phyloP scores from a whole-genome alignment of 2,797 vertebrate genomes.

The Enteromius mattozi region DNA sequence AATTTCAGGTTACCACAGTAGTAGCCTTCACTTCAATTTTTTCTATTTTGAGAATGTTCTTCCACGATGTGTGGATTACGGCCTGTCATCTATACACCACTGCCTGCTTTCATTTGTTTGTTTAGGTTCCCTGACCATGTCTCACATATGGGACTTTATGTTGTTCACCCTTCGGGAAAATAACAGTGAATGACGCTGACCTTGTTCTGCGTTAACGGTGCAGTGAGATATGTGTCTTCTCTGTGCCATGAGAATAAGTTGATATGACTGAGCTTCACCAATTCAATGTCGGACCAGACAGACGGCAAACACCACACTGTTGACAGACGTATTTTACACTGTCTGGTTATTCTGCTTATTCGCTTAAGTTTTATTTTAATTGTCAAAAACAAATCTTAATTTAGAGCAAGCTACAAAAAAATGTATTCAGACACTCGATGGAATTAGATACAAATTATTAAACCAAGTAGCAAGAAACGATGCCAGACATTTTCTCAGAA shows the following conservation, averaged over 20 bases:
- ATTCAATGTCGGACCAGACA: slow-evolving; percentile 62
- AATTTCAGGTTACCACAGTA: slow-evolving; percentile 50
- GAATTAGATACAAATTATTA: slow-evolving; percentile 8
- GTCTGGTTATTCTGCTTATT: slow-evolving; percentile 53
- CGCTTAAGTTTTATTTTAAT: slow-evolving; percentile 23
- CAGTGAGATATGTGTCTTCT: slow-evolving; percentile 52
- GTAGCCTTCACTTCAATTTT: slow-evolving; percentile 38
- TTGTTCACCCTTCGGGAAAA: slow-evolving; percentile 43
- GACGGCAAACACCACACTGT: slow-evolving; percentile 66
- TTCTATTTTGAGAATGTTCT: slow-evolving; percentile 45
- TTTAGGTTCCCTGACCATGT: slow-evolving; percentile 25
- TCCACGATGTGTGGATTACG: slow-evolving; percentile 6
- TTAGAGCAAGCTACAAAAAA: neutral
- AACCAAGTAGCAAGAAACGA: slow-evolving; percentile 38
- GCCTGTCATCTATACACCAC: slow-evolving; percentile 39
- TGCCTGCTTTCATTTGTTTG: slow-evolving; percentile 42
- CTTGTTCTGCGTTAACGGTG: slow-evolving; percentile 30
- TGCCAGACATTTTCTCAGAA: slow-evolving; percentile 42
- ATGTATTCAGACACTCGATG: neutral
- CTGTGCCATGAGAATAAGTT: slow-evolving; percentile 22
- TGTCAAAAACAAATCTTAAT: neutral
- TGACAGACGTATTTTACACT: slow-evolving; percentile 57
- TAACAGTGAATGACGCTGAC: slow-evolving; percentile 15
- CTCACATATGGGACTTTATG: slow-evolving; percentile 27
- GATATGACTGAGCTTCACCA: slow-evolving; percentile 45